Conservation (phyloP, 35 echinoderm and acorn worm genomes). For the Heliocidaris tuberculata region DNA sequence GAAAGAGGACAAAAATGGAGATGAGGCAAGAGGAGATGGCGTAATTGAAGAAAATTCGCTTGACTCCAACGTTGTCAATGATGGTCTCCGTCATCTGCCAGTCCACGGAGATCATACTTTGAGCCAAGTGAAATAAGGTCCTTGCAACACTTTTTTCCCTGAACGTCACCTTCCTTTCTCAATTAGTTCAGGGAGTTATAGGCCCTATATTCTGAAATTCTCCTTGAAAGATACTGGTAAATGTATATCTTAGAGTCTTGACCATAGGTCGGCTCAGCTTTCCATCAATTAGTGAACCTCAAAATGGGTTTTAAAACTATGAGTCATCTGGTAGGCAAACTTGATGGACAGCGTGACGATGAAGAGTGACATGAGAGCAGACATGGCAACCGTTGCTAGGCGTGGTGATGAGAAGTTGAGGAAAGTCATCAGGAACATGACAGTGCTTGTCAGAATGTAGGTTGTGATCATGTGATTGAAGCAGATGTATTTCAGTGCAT, state of each 20-base stretch:
- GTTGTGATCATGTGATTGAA: constrained; percentile 98
- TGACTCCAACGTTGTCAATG: constrained; percentile 78
- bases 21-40: constrained; percentile 81
- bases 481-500: constrained; percentile 91
- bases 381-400: constrained; percentile 79
- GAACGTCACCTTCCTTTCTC: neutral
- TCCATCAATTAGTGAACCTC: constrained; percentile 53
- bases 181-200: neutral
- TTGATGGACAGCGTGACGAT: constrained; percentile 91
- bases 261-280: neutral
- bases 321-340: constrained; percentile 87
- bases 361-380: constrained; percentile 79
- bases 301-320: constrained; percentile 91
- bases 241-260: neutral
- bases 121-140: neutral
- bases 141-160: neutral
- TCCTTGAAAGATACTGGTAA: neutral
- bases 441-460: constrained; percentile 81
- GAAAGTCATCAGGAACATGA: constrained; percentile 85
- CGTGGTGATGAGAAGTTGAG: constrained; percentile 82
- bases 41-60: constrained; percentile 94
- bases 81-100: constrained; percentile 79
- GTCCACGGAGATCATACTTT: constrained; percentile 65
- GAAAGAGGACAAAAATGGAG: constrained; percentile 72
- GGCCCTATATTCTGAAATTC: neutral